A percentile compares a stretch with the other conserved stretches of the same genome.
These are phyloP conservation scores for Anoplius nigerrimus DNA, from an alignment of 2,888 invertebrate genomes.

Conservation along the genomic window DNA sequence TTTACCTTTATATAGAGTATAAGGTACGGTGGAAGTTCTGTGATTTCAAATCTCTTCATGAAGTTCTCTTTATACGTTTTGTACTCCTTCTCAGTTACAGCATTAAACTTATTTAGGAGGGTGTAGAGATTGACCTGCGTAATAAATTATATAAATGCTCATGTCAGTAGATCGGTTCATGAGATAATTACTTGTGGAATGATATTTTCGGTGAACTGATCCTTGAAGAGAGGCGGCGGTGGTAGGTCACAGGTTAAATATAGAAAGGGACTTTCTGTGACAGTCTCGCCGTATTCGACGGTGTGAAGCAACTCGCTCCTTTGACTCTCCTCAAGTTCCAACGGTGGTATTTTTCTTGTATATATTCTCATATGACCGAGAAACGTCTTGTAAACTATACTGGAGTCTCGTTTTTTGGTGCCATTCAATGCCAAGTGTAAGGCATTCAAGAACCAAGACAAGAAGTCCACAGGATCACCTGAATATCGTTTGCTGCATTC, in stretches of 20 bases:
- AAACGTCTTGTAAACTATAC: conserved; percentile 96
- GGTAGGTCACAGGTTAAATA: conserved; percentile 98
- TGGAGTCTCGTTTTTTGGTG: conserved; percentile 89
- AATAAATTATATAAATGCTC: conserved; percentile 25
- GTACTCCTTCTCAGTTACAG: conserved; percentile 96
- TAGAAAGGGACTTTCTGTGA: conserved; percentile 94
- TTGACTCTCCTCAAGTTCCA: conserved; percentile 93
- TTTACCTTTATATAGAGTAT: conserved; percentile 93
- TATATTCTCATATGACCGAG: conserved; percentile 93
- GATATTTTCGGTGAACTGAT: conserved; percentile 98
- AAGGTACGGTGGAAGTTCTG: conserved; percentile 93
- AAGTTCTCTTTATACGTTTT: conserved; percentile 99
- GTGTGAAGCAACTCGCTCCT: conserved; percentile 86
- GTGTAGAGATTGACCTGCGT: conserved; percentile 93
- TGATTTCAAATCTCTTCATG: conserved; percentile 97
- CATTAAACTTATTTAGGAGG: conserved; percentile 96
- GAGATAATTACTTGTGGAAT: conserved; percentile 89
- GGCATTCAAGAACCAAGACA: conserved; percentile 98
- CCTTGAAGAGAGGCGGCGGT: conserved; percentile 97
- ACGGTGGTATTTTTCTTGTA: conserved; percentile 94
- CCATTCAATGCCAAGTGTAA: conserved; percentile 96
- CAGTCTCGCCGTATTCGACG: conserved; percentile 91
- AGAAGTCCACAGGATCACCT: conserved; percentile 98
- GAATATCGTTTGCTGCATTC: conserved; percentile 43
- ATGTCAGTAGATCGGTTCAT: neutral